Evolutionary conservation across 2,888 invertebrate genomes (phyloP).

Genomic region (Ophion costatus): DNA sequence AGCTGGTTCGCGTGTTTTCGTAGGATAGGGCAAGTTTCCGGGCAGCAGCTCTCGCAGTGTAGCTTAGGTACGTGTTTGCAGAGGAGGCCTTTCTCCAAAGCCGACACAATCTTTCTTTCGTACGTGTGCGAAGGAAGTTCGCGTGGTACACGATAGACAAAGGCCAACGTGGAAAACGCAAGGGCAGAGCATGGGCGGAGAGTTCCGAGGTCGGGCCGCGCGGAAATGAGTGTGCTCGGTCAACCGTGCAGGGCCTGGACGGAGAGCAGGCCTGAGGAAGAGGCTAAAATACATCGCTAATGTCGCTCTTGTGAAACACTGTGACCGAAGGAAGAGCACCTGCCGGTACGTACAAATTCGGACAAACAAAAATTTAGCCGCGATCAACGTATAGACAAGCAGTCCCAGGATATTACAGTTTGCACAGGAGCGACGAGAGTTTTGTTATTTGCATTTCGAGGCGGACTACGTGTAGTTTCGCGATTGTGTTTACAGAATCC

Average conservation of each 20-base stretch:
- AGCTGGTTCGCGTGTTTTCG: conserved; percentile 44
- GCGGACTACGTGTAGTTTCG: conserved; percentile 14
- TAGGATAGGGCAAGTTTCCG: conserved; percentile 39
- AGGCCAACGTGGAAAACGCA: neutral
- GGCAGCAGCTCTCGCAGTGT: neutral
- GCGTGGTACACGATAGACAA: conserved; percentile 30
- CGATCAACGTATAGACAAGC: conserved; percentile 12
- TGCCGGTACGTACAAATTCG: conserved; percentile 66
- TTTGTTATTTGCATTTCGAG: conserved; percentile 61
- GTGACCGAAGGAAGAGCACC: conserved; percentile 56
- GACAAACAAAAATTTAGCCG: conserved; percentile 62
- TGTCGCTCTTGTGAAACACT: conserved; percentile 47
- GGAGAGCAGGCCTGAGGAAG: conserved; percentile 1
- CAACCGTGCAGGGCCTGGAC: conserved; percentile 36
- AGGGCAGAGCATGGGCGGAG: conserved; percentile 20
- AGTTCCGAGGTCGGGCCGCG: neutral
- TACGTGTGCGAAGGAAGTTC: conserved; percentile 41
- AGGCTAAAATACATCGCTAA: conserved; percentile 51
- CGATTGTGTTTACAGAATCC: conserved; percentile 12
- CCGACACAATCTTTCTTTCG: conserved; percentile 51
- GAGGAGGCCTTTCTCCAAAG: conserved; percentile 58
- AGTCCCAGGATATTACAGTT: conserved; percentile 59
- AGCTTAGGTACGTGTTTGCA: conserved; percentile 52
- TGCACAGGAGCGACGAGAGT: conserved; percentile 60
- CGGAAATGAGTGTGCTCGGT: conserved; percentile 64